These are phyloP conservation scores for Actinia tenebrosa DNA, from an alignment of 64 coral and sea anemone species.

Conservation along the genomic window DNA sequence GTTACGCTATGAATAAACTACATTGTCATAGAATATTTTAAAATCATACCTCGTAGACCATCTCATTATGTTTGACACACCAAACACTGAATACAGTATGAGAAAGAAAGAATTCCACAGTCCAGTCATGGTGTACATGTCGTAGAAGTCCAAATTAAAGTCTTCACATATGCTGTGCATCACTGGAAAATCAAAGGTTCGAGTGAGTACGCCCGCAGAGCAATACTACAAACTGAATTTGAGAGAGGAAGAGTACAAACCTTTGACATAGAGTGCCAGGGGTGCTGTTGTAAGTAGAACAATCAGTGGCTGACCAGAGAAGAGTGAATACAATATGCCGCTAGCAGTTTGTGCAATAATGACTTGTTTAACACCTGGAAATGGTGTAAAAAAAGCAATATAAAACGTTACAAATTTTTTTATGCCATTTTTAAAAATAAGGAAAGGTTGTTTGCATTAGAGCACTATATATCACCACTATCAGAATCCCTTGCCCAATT, in stretches of 20 bases:
- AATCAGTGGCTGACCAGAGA: conserved; percentile 65
- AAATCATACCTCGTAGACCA: conserved; percentile 63
- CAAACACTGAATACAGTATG: conserved; percentile 59
- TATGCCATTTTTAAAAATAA: no score
- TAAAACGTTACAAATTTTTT: no score
- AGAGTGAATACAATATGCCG: conserved; percentile 49
- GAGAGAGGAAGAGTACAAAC: conserved; percentile 1
- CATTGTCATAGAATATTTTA: background rate
- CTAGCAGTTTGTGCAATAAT: conserved; percentile 55
- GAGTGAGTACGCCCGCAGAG: no score
- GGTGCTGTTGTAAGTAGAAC: conserved; percentile 64
- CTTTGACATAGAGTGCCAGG: conserved; percentile 66
- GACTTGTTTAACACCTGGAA: conserved; percentile 58
- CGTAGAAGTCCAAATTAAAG: conserved; percentile 59
- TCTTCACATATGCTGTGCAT: conserved; percentile 57
- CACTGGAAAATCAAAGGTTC: conserved; percentile 9
- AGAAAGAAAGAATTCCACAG: conserved; percentile 47
- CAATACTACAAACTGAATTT: no score
- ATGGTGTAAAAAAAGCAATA: background rate
- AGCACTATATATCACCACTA: no score
- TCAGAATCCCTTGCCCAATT: no score
- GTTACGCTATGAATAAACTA: no score
- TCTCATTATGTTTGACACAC: conserved; percentile 61
- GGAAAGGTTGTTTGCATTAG: no score
- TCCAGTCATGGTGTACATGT: conserved; percentile 46